A percentile compares a stretch with the other conserved stretches of the same genome.
phyloP scores from a whole-genome alignment of 92 coral and sea anemone genomes.

The Parazoanthus atlanticus region DNA sequence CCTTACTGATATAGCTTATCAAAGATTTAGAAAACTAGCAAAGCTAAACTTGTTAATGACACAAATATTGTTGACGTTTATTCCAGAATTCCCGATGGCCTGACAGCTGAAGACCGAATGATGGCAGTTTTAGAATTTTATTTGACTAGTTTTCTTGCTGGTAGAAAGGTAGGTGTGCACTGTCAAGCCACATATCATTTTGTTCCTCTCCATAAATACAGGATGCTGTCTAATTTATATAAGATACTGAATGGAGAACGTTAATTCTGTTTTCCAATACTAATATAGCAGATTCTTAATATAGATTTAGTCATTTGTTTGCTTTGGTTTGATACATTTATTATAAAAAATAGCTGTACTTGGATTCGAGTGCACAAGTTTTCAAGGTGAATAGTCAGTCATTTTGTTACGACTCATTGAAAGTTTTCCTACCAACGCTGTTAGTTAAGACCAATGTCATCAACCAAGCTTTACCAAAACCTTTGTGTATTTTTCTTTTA shows the following conservation, averaged over 20 bases:
- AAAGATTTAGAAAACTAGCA: no score
- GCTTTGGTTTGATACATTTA: no score
- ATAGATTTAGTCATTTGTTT: not conserved
- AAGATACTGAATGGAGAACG: not conserved
- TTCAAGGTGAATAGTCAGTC: no score
- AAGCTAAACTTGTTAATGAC: not conserved
- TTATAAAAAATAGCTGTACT: no score
- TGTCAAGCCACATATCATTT: not conserved
- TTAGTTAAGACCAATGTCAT: no score
- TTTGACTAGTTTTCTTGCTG: slow-evolving; percentile 93
- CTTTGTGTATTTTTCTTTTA: no score
- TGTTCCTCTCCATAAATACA: not conserved
- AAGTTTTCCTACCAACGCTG: no score
- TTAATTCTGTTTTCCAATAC: not conserved
- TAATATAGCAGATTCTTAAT: not conserved
- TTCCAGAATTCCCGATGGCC: slow-evolving; percentile 88
- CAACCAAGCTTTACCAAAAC: no score
- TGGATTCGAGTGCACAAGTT: no score
- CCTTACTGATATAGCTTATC: no score
- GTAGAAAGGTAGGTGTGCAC: slow-evolving; percentile 78
- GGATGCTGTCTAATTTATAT: not conserved
- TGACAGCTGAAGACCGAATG: slow-evolving; percentile 95
- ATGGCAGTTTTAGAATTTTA: slow-evolving; percentile 90
- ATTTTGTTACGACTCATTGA: no score
- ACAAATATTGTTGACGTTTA: not conserved